A percentile compares a stretch with the other conserved stretches of the same genome.
Evolutionary conservation across 2,888 invertebrate species (phyloP).

Genomic region (Heliconius ismenius): DNA sequence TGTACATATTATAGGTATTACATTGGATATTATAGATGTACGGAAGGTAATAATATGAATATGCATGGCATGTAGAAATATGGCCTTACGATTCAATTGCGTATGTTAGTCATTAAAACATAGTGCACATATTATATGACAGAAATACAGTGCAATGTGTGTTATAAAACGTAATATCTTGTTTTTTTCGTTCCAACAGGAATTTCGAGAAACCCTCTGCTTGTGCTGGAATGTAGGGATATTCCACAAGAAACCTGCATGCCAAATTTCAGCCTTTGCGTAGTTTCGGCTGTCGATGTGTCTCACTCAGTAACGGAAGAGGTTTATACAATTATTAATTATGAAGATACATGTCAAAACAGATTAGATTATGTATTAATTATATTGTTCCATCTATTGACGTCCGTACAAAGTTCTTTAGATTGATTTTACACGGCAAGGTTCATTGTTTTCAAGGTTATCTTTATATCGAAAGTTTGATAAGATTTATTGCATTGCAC

Average conservation of each 20-base stretch:
- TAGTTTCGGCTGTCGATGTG: background rate
- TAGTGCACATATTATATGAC: background rate
- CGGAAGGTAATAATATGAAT: slow-evolving; percentile 2
- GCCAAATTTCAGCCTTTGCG: background rate
- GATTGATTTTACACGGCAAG: slow-evolving; percentile 32
- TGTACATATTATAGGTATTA: background rate
- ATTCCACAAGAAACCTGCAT: background rate
- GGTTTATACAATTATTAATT: slow-evolving; percentile 16
- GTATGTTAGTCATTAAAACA: slow-evolving; percentile 8
- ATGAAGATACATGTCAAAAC: slow-evolving; percentile 12
- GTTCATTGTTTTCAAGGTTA: slow-evolving; percentile 35
- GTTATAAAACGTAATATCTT: background rate
- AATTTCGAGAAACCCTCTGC: background rate
- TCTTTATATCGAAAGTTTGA: slow-evolving; percentile 19
- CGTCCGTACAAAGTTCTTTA: slow-evolving; percentile 29
- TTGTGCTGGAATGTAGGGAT: background rate
- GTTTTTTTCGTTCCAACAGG: background rate
- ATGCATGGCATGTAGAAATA: slow-evolving; percentile 20
- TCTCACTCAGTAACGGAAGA: background rate
- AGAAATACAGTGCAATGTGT: background rate
- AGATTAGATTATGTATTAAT: background rate
- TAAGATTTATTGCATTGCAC: slow-evolving; percentile 16
- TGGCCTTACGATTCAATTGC: slow-evolving; percentile 21
- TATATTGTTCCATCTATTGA: slow-evolving; percentile 5
- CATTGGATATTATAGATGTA: background rate